Percentiles rank a stretch among this genome's conserved stretches.
Conservation (phyloP, 64 coral and sea anemone species). For the Dendrophyllia cribrosa region DNA sequence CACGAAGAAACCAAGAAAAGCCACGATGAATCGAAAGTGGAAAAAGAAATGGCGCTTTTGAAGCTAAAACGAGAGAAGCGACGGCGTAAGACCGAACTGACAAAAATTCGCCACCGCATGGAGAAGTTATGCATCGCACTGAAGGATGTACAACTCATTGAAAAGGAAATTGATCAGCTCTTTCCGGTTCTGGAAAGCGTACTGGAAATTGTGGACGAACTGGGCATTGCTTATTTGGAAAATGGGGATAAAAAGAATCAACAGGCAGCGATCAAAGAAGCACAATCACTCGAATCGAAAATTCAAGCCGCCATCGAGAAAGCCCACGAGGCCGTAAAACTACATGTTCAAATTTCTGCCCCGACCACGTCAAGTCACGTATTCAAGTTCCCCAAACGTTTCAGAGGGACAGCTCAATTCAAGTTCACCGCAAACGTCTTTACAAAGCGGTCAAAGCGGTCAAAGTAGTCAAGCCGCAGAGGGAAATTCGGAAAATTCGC, state of each 20-base stretch:
- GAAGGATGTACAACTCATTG: slow-evolving; percentile 17
- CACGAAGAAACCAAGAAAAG: neutral
- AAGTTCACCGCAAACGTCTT: neutral
- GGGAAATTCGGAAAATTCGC: neutral
- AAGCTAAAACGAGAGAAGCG: slow-evolving; percentile 15
- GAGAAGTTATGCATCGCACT: slow-evolving; percentile 13
- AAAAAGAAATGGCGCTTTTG: slow-evolving; percentile 3
- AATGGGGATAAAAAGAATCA: slow-evolving; percentile 37
- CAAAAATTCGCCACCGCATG: slow-evolving; percentile 35
- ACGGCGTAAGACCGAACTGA: slow-evolving; percentile 12
- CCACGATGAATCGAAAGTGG: neutral
- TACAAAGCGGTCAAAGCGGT: neutral
- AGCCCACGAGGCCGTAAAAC: slow-evolving; percentile 44
- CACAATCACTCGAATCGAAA: slow-evolving; percentile 48
- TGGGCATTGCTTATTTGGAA: slow-evolving; percentile 46
- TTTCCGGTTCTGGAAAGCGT: slow-evolving; percentile 31
- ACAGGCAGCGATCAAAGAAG: slow-evolving; percentile 44
- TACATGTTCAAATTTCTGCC: neutral
- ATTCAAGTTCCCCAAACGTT: neutral
- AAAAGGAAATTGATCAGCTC: slow-evolving; percentile 38
- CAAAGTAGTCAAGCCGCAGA: neutral
- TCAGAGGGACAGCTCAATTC: neutral
- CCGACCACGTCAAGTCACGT: neutral
- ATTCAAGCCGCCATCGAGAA: slow-evolving; percentile 48
- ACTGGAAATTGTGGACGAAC: slow-evolving; percentile 55